Conservation (phyloP, 2,888 invertebrate species). For the Callyntrura guangdongensis region DNA sequence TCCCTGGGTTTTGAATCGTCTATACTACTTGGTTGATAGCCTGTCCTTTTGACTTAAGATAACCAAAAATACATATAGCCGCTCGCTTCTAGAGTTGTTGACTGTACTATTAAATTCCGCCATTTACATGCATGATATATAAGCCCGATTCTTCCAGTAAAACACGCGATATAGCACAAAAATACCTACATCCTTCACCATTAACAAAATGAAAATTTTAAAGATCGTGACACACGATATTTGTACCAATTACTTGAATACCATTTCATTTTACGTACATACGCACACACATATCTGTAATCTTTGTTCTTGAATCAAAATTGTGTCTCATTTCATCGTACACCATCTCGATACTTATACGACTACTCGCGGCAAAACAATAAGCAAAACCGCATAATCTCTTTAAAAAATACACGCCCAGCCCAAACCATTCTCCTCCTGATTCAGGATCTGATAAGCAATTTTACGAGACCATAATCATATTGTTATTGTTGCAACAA, state of each 20-base stretch:
- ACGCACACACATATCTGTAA: neutral
- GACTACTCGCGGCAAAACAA: slow-evolving; percentile 1
- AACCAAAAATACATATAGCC: too few species aligned
- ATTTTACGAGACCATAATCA: slow-evolving; percentile 57
- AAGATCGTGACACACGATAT: slow-evolving; percentile 5
- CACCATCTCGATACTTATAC: neutral
- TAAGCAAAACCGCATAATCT: slow-evolving; percentile 31
- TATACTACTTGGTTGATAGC: too few species aligned
- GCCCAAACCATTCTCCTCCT: neutral
- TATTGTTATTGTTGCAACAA: slow-evolving; percentile 51
- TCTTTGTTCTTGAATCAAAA: slow-evolving; percentile 17
- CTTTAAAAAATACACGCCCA: slow-evolving; percentile 40
- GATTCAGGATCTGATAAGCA: slow-evolving; percentile 42
- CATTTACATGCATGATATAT: too few species aligned
- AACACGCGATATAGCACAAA: neutral
- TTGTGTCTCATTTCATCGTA: neutral
- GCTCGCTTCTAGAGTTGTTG: too few species aligned
- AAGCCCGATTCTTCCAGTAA: too few species aligned
- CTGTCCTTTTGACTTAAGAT: too few species aligned
- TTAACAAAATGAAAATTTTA: slow-evolving; percentile 2
- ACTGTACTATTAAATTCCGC: too few species aligned
- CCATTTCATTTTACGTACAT: neutral
- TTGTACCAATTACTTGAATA: slow-evolving; percentile 38
- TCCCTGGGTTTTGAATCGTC: too few species aligned
- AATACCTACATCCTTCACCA: neutral